Base-by-base conservation (phyloP, 2,797 vertebrate genomes). In the Anas capensis region DNA sequence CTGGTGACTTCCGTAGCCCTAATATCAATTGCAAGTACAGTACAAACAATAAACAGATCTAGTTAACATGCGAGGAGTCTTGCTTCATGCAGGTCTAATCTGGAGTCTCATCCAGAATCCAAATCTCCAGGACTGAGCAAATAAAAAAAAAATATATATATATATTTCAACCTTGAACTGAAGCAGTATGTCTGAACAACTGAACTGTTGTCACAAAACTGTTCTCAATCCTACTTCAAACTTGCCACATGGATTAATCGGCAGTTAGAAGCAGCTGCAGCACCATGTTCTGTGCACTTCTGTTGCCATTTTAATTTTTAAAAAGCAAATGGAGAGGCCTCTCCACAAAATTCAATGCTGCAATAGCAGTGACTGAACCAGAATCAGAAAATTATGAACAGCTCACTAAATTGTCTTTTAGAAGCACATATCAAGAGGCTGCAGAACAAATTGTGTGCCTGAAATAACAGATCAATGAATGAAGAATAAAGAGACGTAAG, bases 271-370 rank as follows among this genome's bases (percentile, higher is more conserved):
- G 87, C 94, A 96, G 96, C 95, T 96, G 92, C 89, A 95, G 58
- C 71, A 87, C 75, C 42, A 80, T 33, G 71, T 92, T 93, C 84
- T 80, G 60, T 51, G 84, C 86, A 87, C 86, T 92, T 93, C 92
- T 94, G 78, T 62, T 94, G 91, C 94, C 84, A 91, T 96, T 96
- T 95, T 90, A 88, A 96, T 86, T 91, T 93, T 94, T 78, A 87
- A 93, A 95, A 93, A 89, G 91, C 71, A 82, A 95, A 94, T 79
- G 78, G 86, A 96, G 92, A 93, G 81, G 94, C 86, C 48, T 87
- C 95, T 94, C 86, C 73, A 94, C 84, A 82, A 94, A 95, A 95
- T 93, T 93, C 88, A 96, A 91, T 92, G 92, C 90, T 1, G 44
- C 84, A 86, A 77, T 17, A 94, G 93, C 73, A 90, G 66, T 60